A percentile compares a stretch with the other conserved stretches of the same genome.
phyloP scores from a whole-genome alignment of 1,140 invertebrate genomes.

The Drosophila lacertosa region DNA sequence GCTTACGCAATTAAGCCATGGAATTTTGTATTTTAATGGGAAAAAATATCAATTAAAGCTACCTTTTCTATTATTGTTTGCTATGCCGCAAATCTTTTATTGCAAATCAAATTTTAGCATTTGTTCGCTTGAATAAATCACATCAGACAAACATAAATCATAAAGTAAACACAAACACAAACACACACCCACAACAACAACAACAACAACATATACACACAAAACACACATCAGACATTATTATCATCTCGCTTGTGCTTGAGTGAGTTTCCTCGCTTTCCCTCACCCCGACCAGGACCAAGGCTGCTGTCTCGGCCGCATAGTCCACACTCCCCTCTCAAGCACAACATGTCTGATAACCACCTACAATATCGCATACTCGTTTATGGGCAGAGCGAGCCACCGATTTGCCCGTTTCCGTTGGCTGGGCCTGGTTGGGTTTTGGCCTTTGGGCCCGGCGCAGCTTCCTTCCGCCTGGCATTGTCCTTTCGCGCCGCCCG shows the following conservation, averaged over 20 bases:
- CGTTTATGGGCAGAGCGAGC: slow-evolving; percentile 46
- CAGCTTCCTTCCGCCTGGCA: slow-evolving; percentile 66
- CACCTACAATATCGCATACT: slow-evolving; percentile 47
- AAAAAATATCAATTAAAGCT: slow-evolving; percentile 44
- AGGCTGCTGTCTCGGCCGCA: slow-evolving; percentile 46
- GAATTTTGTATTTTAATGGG: background rate
- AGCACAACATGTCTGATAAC: slow-evolving; percentile 57
- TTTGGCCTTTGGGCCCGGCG: slow-evolving; percentile 30
- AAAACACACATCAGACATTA: slow-evolving; percentile 82
- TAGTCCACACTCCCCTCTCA: background rate
- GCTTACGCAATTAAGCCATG: too few species aligned
- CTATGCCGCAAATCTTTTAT: slow-evolving; percentile 56
- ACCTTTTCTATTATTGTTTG: background rate
- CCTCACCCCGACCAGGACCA: slow-evolving; percentile 37
- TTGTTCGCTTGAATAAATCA: slow-evolving; percentile 81
- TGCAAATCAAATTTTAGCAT: slow-evolving; percentile 77
- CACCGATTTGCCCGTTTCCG: slow-evolving; percentile 61
- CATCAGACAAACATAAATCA: slow-evolving; percentile 81
- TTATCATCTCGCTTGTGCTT: slow-evolving; percentile 83
- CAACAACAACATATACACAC: slow-evolving; percentile 54
- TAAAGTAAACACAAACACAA: slow-evolving; percentile 52
- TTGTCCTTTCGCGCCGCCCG: slow-evolving; percentile 72
- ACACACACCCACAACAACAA: slow-evolving; percentile 35
- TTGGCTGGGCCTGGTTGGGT: slow-evolving; percentile 7
- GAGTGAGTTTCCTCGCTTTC: slow-evolving; percentile 76